phyloP scores from a whole-genome alignment of 1,140 invertebrate genomes.

The Ceratosolen solmsi region DNA sequence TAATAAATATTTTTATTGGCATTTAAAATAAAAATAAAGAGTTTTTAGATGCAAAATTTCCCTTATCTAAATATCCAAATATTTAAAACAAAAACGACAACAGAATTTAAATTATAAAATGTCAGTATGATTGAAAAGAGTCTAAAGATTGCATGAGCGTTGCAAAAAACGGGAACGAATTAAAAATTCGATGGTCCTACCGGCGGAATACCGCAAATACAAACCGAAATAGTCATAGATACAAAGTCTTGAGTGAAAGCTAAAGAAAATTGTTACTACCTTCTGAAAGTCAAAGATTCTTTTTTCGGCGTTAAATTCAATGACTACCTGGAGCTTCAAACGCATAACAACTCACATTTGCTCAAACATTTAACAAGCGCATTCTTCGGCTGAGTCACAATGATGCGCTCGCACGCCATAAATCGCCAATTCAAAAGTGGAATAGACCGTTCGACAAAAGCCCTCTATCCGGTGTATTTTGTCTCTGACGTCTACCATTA shows the following conservation, averaged over 20 bases:
- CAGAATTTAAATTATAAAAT: too few relatives aligned
- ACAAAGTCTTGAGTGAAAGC: constrained; percentile 1
- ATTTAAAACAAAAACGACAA: too few relatives aligned
- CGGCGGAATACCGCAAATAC: too few relatives aligned
- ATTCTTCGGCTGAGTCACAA: constrained; percentile 40
- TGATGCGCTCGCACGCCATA: constrained; percentile 6
- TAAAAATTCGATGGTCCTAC: background rate
- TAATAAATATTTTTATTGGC: too few relatives aligned
- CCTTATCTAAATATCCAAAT: too few relatives aligned
- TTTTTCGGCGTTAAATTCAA: constrained; percentile 5
- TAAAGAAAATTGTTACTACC: background rate
- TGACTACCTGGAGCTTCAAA: background rate
- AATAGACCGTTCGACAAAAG: constrained; percentile 28
- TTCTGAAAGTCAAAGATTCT: too few relatives aligned
- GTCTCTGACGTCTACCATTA: background rate
- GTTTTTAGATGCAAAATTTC: too few relatives aligned
- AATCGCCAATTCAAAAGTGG: constrained; percentile 38
- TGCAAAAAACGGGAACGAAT: background rate
- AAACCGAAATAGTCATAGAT: too few relatives aligned
- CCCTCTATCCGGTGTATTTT: constrained; percentile 45
- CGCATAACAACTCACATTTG: background rate
- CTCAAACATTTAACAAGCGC: constrained; percentile 39
- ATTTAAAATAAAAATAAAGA: too few relatives aligned
- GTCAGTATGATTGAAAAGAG: too few relatives aligned
- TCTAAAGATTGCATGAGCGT: too few relatives aligned